These are phyloP conservation scores for Brachyrhaphis roseni DNA, from an alignment of 2,797 vertebrate genomes.

Conservation along the genomic window DNA sequence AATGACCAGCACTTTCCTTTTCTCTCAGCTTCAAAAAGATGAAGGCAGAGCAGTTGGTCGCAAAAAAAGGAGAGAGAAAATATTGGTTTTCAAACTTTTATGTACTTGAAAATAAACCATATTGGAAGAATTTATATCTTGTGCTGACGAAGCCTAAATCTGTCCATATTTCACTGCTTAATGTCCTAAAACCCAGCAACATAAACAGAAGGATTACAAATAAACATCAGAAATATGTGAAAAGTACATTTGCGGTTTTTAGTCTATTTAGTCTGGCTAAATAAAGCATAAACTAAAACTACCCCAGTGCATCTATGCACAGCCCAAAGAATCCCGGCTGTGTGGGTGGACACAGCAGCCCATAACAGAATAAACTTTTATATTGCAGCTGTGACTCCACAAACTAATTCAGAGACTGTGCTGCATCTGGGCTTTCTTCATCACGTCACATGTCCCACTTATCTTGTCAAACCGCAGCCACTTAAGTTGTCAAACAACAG, in stretches of 20 bases:
- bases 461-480: conserved; percentile 21
- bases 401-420: neutral
- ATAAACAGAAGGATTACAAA: neutral
- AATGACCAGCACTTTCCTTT: neutral
- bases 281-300: neutral
- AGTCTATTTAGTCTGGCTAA: neutral
- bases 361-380: neutral
- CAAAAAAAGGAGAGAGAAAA: neutral
- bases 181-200: neutral
- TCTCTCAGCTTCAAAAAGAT: neutral
- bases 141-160: neutral
- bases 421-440: neutral
- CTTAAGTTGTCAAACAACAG: conserved; percentile 6
- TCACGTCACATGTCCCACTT: conserved; percentile 3
- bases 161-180: neutral
- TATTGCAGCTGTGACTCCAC: neutral
- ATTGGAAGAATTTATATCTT: neutral
- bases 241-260: neutral
- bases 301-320: neutral
- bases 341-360: neutral
- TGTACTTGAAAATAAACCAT: too few species aligned
- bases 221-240: neutral
- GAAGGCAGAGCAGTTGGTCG: neutral
- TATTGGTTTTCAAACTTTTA: neutral
- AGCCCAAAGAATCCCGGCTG: neutral